Evolutionary conservation across 2,888 invertebrate genomes (phyloP), one percentile per base, ranked within the genome.

Genomic region (Scaptomyza polygonia): DNA sequence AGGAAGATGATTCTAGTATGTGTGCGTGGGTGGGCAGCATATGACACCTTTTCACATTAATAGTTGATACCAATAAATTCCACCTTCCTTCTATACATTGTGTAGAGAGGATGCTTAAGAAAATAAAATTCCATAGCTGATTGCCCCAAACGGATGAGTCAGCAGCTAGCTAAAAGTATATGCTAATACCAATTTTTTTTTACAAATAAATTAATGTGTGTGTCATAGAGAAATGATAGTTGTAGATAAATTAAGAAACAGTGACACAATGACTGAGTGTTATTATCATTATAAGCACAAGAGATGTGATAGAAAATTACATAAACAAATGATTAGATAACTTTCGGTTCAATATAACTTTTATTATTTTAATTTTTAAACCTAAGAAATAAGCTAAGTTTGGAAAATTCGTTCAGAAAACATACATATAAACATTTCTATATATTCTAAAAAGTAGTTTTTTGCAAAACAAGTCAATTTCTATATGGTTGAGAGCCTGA

Each of bases 1-100:
- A 0, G 16, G 4, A 16, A 16, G 16, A 16, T 39, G 39, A 3
- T 16, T 9, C 16, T 39, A 16, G 16, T 16, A 16, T 39, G 16
- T 34, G 36, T 25, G 52, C 25, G 36, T 43, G 29, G 25, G 52
- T 29, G 36, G 43, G 25, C 25, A 40, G 29, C 30, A 7, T 42
- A n/a, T 18, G 25, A 25, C 49, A 44, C 36, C 49, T 58, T 43
- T 3, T 16, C n/a, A 51, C 4, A 34, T 21, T n/a, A 14, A 21
- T 25, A 4, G 25, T 25, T 5, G 25, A 21, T 11, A 11, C 8
- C 36, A 39, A 39, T 39, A 3, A 0, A 3, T 36, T 14, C n/a
- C 14, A 14, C 14, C n/a, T 39, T 14, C 3, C 8, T 3, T 36
- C 36, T 3, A 14, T 14, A 16, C 34, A 32, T 2, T n/a, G 25